Percentiles rank a stretch among this genome's conserved stretches.
Evolutionary conservation across 2,113 vertebrate genomes (phyloP).

Genomic region (Tylochromis polylepis): DNA sequence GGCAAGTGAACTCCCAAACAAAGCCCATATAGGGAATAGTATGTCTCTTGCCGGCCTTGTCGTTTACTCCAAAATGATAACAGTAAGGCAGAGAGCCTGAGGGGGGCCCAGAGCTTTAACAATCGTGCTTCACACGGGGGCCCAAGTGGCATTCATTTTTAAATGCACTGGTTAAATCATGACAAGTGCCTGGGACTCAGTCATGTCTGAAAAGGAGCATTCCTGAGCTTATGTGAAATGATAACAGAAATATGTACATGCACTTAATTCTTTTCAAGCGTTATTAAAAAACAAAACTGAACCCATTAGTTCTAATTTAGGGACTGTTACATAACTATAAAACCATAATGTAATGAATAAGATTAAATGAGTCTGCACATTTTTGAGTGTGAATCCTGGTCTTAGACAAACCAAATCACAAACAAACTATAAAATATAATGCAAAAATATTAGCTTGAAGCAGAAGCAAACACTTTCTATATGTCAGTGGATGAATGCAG

Average conservation of each 20-base stretch:
- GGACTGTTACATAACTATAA: not conserved
- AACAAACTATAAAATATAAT: not conserved
- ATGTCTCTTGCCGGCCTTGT: slow-evolving; percentile 69
- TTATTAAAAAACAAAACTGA: not conserved
- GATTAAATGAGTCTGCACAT: not conserved
- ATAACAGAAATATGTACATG: not conserved
- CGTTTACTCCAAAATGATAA: slow-evolving; percentile 78
- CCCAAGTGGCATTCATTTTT: slow-evolving; percentile 10
- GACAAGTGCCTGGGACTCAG: not conserved
- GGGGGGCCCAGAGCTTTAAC: slow-evolving; percentile 40
- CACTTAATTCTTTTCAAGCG: not conserved
- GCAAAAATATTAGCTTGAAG: not conserved
- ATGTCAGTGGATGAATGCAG: not conserved
- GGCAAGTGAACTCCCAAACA: slow-evolving; percentile 89
- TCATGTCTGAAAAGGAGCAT: not conserved
- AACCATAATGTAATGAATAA: not conserved
- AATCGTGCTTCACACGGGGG: slow-evolving; percentile 29
- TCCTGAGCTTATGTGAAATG: not conserved
- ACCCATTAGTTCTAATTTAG: not conserved
- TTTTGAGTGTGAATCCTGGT: slow-evolving; percentile 12
- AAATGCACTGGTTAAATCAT: slow-evolving; percentile 4
- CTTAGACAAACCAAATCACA: slow-evolving; percentile 13
- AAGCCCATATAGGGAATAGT: slow-evolving; percentile 96
- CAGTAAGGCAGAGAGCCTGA: slow-evolving; percentile 51
- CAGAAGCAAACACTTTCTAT: not conserved